phyloP scores from a whole-genome alignment of 2,888 invertebrate species.

The Holacanthella duospinosa region DNA sequence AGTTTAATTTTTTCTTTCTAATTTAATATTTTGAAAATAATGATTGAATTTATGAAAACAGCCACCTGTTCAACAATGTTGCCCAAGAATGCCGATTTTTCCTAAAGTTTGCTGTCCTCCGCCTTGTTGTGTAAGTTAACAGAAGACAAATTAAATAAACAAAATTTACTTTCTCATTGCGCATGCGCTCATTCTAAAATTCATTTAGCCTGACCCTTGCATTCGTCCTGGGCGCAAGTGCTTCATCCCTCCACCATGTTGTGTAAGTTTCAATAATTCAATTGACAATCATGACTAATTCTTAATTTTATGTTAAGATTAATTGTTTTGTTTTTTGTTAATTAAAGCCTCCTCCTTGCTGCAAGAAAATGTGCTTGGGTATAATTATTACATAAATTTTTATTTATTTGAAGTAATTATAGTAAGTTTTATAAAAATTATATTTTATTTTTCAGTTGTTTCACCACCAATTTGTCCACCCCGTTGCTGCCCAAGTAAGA shows the following conservation, averaged over 20 bases:
- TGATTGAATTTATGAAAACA: no score
- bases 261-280: not conserved
- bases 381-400: not conserved
- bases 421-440: not conserved
- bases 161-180: not conserved
- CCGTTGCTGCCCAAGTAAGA: not conserved
- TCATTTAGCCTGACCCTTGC: constrained; percentile 2
- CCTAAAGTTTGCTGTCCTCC: constrained; percentile 1
- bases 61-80: not conserved
- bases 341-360: not conserved
- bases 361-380: constrained; percentile 1
- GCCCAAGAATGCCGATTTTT: not conserved
- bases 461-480: constrained; percentile 3
- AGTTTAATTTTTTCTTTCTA: no score
- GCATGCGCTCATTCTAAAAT: no score
- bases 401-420: not conserved
- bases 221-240: not conserved
- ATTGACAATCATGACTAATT: no score
- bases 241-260: constrained; percentile 3
- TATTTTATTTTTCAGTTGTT: not conserved
- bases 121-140: not conserved
- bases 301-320: not conserved
- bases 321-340: not conserved
- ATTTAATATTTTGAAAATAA: no score
- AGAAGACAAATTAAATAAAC: not conserved